Conservation (phyloP, 2,888 invertebrate species). For the Cylloceria caligata region DNA sequence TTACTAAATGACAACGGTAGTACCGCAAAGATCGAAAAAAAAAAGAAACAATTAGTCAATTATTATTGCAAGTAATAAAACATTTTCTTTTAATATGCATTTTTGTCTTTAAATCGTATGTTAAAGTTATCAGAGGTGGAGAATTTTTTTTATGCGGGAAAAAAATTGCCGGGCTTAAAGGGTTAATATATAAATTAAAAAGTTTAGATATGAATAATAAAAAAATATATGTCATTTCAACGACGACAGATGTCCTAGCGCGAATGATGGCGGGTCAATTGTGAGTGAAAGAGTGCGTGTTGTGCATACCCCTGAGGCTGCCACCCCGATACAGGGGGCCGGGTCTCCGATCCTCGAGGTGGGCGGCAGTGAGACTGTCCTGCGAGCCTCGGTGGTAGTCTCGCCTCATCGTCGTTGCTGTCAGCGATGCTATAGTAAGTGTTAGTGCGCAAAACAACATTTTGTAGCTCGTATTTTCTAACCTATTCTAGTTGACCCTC, state of each 20-base stretch:
- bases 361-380: constrained; percentile 92
- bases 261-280: constrained; percentile 32
- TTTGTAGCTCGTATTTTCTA: constrained; percentile 79
- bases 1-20: no score
- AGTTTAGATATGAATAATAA: neutral
- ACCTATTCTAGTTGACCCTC: constrained; percentile 68
- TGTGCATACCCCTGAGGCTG: constrained; percentile 84
- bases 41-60: no score
- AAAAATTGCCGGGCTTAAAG: no score
- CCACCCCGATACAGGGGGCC: constrained; percentile 90
- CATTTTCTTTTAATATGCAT: no score
- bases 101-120: no score
- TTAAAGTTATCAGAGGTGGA: no score
- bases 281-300: constrained; percentile 78
- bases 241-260: neutral
- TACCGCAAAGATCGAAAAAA: no score
- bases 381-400: constrained; percentile 97
- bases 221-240: neutral
- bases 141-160: no score
- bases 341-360: constrained; percentile 86
- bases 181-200: neutral
- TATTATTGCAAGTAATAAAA: no score
- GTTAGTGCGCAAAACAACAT: constrained; percentile 80
- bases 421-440: constrained; percentile 84
- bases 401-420: constrained; percentile 91